Evolutionary conservation across 2,888 invertebrate genomes (phyloP).

Genomic region (Sphaerophoria taeniata): DNA sequence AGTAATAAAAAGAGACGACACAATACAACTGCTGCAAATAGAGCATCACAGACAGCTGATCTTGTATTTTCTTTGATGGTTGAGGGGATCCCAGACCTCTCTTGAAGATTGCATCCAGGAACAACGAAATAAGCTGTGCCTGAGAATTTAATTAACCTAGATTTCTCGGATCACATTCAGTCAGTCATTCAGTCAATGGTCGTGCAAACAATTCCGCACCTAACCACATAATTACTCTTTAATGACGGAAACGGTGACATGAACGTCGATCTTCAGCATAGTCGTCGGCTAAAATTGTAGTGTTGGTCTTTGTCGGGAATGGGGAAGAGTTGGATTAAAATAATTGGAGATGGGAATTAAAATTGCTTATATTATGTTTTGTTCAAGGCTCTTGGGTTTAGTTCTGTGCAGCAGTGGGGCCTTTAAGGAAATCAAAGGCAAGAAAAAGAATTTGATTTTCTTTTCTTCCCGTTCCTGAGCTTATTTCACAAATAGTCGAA

Average conservation of each 20-base stretch:
- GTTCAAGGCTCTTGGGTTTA: neutral
- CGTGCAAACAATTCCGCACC: conserved; percentile 73
- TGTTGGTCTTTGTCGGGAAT: conserved; percentile 23
- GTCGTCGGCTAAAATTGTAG: no score
- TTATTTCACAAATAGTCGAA: no score
- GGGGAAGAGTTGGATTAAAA: conserved; percentile 45
- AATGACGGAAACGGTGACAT: neutral
- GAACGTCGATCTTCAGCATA: neutral
- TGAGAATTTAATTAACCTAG: conserved; percentile 75
- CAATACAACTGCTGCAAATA: neutral
- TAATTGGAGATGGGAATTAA: conserved; percentile 51
- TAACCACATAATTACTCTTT: conserved; percentile 71
- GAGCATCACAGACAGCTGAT: conserved; percentile 22
- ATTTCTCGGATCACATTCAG: conserved; percentile 71
- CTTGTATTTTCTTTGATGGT: neutral
- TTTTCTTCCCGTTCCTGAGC: no score
- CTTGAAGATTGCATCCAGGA: conserved; percentile 42
- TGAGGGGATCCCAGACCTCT: conserved; percentile 8
- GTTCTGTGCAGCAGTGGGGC: conserved; percentile 49
- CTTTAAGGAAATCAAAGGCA: neutral
- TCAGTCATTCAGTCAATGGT: conserved; percentile 72
- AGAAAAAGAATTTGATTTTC: no score
- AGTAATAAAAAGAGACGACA: conserved; percentile 55
- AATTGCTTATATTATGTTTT: conserved; percentile 22
- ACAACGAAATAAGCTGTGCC: conserved; percentile 65